Percentiles rank a stretch among this genome's conserved stretches.
Conservation (phyloP, 1,140 invertebrate genomes). For the Dendroctonus valens region DNA sequence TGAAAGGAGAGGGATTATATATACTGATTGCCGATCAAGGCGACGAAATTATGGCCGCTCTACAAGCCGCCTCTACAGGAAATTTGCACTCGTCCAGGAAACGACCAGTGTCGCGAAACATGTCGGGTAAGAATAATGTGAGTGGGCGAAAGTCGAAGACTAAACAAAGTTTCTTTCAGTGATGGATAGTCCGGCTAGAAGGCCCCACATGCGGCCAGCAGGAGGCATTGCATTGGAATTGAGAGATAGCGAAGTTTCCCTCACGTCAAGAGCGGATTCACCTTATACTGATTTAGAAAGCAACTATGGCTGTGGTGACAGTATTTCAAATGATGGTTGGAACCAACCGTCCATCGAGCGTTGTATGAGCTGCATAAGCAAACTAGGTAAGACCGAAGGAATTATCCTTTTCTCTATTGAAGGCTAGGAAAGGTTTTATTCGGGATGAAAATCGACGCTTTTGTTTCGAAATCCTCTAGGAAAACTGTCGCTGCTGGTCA, state of each 20-base stretch:
- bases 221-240: constrained; percentile 59
- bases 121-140: constrained; percentile 51
- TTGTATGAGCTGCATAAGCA: constrained; percentile 74
- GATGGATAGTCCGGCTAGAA: constrained; percentile 61
- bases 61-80: constrained; percentile 72
- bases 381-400: constrained; percentile 54
- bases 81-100: constrained; percentile 62
- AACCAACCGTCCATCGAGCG: constrained; percentile 59
- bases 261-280: constrained; percentile 51
- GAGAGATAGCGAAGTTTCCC: constrained; percentile 56
- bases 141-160: not conserved
- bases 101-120: constrained; percentile 55
- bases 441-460: no score
- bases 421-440: not conserved
- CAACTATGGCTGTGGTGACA: constrained; percentile 61
- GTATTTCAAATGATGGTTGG: constrained; percentile 49
- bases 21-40: constrained; percentile 76
- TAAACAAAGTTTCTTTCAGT: constrained; percentile 42
- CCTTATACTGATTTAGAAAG: constrained; percentile 59
- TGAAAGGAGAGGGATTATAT: constrained; percentile 78
- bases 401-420: not conserved
- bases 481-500: no score
- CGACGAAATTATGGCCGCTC: constrained; percentile 68
- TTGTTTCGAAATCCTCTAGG: no score
- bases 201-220: constrained; percentile 56